These are phyloP conservation scores for Callaeas wilsoni DNA, from an alignment of 2,113 vertebrate species.

Conservation along the genomic window DNA sequence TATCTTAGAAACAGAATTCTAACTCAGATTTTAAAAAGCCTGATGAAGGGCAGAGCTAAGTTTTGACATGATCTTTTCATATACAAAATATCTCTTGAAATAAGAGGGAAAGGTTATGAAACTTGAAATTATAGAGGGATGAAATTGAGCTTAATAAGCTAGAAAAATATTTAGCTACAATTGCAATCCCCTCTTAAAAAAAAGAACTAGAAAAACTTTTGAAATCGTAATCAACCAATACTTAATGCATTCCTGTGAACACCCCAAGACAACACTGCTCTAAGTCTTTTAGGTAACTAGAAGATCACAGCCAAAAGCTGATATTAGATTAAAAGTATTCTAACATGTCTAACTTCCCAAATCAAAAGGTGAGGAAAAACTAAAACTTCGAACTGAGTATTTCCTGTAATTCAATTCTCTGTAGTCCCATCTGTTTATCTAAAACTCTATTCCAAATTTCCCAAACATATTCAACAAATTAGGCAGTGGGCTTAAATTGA, in stretches of 20 bases:
- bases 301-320: neutral
- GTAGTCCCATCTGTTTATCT: neutral
- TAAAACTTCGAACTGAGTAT: neutral
- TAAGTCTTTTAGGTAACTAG: conserved; percentile 31
- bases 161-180: conserved; percentile 51
- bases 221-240: conserved; percentile 45
- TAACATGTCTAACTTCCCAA: neutral
- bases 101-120: conserved; percentile 48
- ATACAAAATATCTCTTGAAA: conserved; percentile 66
- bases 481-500: neutral
- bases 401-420: neutral
- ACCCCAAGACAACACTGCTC: too few relatives aligned
- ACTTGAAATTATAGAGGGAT: conserved; percentile 45
- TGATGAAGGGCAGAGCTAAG: conserved; percentile 65
- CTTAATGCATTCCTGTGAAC: neutral
- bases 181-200: conserved; percentile 38
- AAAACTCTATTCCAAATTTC: neutral
- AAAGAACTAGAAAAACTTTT: neutral
- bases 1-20: conserved; percentile 79
- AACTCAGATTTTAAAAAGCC: conserved; percentile 71
- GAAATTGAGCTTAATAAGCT: conserved; percentile 50
- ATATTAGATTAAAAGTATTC: neutral
- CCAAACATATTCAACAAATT: neutral
- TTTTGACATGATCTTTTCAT: conserved; percentile 72
- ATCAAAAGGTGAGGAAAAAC: neutral